Evolutionary conservation across 2,888 invertebrate species (phyloP).

Genomic region (Isoperla grammatica): DNA sequence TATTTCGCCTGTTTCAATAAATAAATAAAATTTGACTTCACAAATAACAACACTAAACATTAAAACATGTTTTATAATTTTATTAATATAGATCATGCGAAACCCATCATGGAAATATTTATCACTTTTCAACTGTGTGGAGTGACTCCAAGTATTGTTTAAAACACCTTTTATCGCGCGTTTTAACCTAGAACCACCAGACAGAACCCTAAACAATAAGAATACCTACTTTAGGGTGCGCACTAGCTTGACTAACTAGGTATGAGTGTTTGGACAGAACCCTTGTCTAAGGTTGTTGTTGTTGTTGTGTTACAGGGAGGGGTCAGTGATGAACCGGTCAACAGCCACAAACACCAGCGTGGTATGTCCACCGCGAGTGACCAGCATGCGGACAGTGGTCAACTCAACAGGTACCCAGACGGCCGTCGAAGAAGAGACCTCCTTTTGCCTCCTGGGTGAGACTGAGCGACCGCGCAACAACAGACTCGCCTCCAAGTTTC

Average conservation of each 20-base stretch:
- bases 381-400: not conserved
- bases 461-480: not conserved
- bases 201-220: too few relatives aligned
- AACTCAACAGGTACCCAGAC: conserved; percentile 14
- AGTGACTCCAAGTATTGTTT: too few relatives aligned
- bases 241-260: not conserved
- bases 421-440: conserved; percentile 3
- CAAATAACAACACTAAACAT: too few relatives aligned
- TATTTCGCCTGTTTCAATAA: too few relatives aligned
- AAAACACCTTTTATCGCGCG: too few relatives aligned
- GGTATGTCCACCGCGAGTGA: conserved; percentile 1
- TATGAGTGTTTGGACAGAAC: not conserved
- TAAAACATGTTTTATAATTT: too few relatives aligned
- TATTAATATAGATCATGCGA: too few relatives aligned
- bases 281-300: not conserved
- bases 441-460: conserved; percentile 10
- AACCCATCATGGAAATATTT: too few relatives aligned
- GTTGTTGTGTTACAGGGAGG: conserved; percentile 17
- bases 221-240: too few relatives aligned
- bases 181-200: too few relatives aligned
- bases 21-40: too few relatives aligned
- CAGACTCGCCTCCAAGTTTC: conserved; percentile 17
- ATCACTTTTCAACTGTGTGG: too few relatives aligned
- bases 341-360: conserved; percentile 16
- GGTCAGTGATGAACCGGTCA: conserved; percentile 16